Base-by-base conservation (phyloP, 2,888 invertebrate genomes). In the Calameuta idolon region DNA sequence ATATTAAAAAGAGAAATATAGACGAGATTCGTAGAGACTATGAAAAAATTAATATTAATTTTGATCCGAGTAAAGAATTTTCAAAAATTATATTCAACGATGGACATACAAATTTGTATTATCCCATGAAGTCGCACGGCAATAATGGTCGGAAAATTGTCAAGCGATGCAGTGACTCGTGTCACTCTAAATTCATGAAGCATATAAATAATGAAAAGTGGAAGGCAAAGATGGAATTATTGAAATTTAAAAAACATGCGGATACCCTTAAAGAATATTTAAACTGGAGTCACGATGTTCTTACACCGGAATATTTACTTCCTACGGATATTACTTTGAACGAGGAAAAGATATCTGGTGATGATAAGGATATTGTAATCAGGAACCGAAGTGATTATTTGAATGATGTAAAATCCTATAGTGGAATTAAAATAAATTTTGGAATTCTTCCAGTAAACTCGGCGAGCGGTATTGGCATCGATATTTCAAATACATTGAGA, bases 181-280 rank as follows among this genome's bases (percentile, higher is more conserved):
- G 33, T 71, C 31, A 31, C 5, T 31, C 31, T 5, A 55, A 55
- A 55, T 55, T 55, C 9, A 15, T 55, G 55, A n/a, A 15, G 35
- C n/a, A 31, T 12, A 12, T 11, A 15, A 68, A 37, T 15, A 68
- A 69, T 12, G 75, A 76, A n/a, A 79, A 79, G 5, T 83, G 83
- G 83, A 81, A 80, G 69, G 81, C 79, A 73, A 83, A 83, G 77
- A 83, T 83, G 81, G 83, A 83, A 68, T 77, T 81, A n/a, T 75
- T 83, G 69, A 83, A 83, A 76, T 76, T 83, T n/a, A 83, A 83
- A 69, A 83, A 83, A 76, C 83, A 83, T 77, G 79, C 80, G 31
- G 83, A 83, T 73, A 80, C 83, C 30, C 79, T 83, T 15, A 83
- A 83, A 34, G 83, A 83, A 76, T 83, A 83, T 76, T 76, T 83